Evolutionary conservation across 1,140 invertebrate species (phyloP), one percentile per base, ranked within the genome.

Genomic region (Oscheius sp.): DNA sequence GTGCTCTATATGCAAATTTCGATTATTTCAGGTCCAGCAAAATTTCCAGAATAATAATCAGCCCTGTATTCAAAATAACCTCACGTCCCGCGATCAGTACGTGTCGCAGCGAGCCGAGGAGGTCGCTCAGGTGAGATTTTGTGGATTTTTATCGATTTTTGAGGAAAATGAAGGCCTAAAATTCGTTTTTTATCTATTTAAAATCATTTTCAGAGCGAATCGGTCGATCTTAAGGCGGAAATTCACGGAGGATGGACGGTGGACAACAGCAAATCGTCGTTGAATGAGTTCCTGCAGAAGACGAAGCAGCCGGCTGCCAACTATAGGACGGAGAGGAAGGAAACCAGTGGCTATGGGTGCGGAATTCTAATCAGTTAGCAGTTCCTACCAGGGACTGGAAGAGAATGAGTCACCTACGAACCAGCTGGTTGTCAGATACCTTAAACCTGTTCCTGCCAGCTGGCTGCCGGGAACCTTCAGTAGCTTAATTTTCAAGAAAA

Each of bases 171-270:
- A 45, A 45, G 0, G 42, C 0, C 0, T 45, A 45, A 15, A 45
- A 0, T 15, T 15, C 20, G 0, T 20, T 59, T 59, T 23, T 23
- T 31, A 59, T 59, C 23, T 59, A 15, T 23, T 0, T 23, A 20
- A 59, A 59, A 20, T 23, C 1, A 23, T 59, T 42, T 59, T 59
- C 23, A 63, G 2, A 61, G 52, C 15, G 69, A 71, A 55, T 34
- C 69, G 10, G 62, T 71, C 28, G 69, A 71, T 52, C 62, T 68
- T 2, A 71, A 64, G 34, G 45, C 59, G 1, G 52, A 42, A 10
- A 68, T 71, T 49, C 69, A 71, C 34, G 69, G 69, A 28, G 69
- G 69, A 13, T 71, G 69, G 69, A 71, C 69, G 18, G 52, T 71
- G 58, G 69, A 71, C n/a, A 71, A 71, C 34, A 61, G 52, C 0